These are phyloP conservation scores for Drosophila repletoides DNA, from an alignment of 1,140 invertebrate species.

Conservation along the genomic window DNA sequence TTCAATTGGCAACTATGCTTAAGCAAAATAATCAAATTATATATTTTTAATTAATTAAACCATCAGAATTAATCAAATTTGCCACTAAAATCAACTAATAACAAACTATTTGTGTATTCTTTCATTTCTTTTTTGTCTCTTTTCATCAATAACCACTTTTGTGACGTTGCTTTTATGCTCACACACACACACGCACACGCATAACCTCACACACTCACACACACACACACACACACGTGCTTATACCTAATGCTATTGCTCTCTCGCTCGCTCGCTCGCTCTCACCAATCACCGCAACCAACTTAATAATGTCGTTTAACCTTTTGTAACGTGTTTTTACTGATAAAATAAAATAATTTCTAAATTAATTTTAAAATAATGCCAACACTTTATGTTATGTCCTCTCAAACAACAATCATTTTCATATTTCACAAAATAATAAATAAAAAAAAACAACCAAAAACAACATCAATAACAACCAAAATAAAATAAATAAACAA, in stretches of 20 bases:
- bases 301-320: conserved; percentile 43
- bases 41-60: conserved; percentile 9
- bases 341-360: conserved; percentile 48
- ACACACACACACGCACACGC: conserved; percentile 31
- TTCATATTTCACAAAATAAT: not conserved
- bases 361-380: conserved; percentile 37
- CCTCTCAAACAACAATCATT: conserved; percentile 65
- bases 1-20: no score
- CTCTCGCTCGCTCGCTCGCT: not conserved
- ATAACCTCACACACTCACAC: conserved; percentile 15
- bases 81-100: conserved; percentile 64
- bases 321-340: conserved; percentile 63
- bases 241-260: conserved; percentile 36
- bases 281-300: conserved; percentile 7
- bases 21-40: not conserved
- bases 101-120: conserved; percentile 71
- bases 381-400: conserved; percentile 51
- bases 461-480: conserved; percentile 23
- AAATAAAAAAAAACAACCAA: conserved; percentile 22
- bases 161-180: conserved; percentile 43
- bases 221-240: no score
- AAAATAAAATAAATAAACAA: conserved; percentile 24
- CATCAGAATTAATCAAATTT: conserved; percentile 28
- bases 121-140: conserved; percentile 78
- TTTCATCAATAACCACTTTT: conserved; percentile 61